phyloP scores from a whole-genome alignment of 2,113 vertebrate species.

The Ptilorrhoa leucosticta region DNA sequence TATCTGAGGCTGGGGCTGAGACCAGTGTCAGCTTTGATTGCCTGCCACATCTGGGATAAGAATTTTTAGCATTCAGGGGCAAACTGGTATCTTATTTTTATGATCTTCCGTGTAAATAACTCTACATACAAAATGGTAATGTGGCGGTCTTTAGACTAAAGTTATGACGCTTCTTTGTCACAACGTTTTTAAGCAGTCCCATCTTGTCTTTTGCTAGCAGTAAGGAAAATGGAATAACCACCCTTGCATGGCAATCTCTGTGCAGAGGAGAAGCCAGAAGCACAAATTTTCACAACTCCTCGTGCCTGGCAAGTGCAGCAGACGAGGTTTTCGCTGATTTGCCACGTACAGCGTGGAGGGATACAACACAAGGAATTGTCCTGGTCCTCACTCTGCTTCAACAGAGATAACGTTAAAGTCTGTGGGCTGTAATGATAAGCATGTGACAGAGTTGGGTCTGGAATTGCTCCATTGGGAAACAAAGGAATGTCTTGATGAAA shows the following conservation, averaged over 20 bases:
- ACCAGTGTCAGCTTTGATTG: neutral
- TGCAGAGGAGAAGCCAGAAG: neutral
- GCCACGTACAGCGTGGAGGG: accelerated
- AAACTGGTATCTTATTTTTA: neutral
- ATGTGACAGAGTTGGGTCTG: neutral
- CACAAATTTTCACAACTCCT: neutral
- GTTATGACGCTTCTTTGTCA: accelerated
- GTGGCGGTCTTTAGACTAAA: neutral
- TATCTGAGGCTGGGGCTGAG: neutral
- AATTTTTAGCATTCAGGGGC: neutral
- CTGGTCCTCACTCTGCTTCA: neutral
- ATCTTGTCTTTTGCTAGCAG: neutral
- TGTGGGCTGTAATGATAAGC: neutral
- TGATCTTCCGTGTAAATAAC: neutral
- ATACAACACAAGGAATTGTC: neutral
- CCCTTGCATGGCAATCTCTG: neutral
- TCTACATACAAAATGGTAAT: neutral
- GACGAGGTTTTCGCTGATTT: neutral
- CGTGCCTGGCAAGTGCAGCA: neutral
- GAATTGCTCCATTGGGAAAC: neutral
- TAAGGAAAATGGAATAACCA: neutral
- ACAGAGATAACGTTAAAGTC: neutral
- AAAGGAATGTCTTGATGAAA: neutral
- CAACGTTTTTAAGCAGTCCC: neutral
- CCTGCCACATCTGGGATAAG: neutral